phyloP scores from a whole-genome alignment of 2,797 vertebrate genomes.

The Miichthys miiuy region DNA sequence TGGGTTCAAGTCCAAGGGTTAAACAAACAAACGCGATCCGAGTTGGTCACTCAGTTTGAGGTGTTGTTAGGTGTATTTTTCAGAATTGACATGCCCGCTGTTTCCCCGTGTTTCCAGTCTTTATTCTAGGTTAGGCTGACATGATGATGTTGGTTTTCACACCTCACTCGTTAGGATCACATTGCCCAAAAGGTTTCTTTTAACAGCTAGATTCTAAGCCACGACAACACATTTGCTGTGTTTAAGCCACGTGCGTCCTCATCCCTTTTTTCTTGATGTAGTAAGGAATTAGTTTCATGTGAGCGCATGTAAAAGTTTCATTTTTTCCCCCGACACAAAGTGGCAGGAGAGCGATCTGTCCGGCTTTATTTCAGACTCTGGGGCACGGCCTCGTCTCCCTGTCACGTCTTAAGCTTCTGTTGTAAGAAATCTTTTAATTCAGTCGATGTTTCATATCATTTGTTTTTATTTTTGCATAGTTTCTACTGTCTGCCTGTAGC shows the following conservation, averaged over 20 bases:
- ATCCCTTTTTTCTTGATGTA: background rate
- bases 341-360: conserved; percentile 4
- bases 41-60: background rate
- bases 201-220: background rate
- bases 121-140: conserved; percentile 15
- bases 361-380: background rate
- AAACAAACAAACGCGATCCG: background rate
- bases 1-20: background rate
- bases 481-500: background rate
- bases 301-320: background rate
- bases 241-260: background rate
- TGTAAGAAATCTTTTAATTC: background rate
- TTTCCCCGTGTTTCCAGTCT: background rate
- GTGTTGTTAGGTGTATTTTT: background rate
- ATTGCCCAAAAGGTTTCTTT: background rate
- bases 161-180: background rate
- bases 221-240: background rate
- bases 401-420: conserved; percentile 13
- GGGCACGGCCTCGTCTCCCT: background rate
- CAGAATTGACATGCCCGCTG: background rate
- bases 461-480: conserved; percentile 1
- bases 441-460: conserved; percentile 1
- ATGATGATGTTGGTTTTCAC: background rate
- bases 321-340: background rate
- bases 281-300: background rate